Evolutionary conservation across 2,797 vertebrate species (phyloP).

Genomic region (Melopsittacus undulatus): DNA sequence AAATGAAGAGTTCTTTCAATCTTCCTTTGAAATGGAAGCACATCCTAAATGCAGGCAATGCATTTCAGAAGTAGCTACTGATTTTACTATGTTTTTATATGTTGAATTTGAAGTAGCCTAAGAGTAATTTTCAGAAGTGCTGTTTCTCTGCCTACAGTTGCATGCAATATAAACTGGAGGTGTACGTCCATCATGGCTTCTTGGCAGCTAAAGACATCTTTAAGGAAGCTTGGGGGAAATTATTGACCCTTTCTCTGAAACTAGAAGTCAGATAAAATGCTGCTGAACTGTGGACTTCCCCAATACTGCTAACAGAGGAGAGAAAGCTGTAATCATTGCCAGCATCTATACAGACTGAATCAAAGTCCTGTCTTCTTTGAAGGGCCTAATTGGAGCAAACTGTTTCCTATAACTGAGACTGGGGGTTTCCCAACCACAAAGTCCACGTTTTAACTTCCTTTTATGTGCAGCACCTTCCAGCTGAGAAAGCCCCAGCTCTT

Average conservation of each 20-base stretch:
- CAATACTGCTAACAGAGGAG: background rate
- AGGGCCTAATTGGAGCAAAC: background rate
- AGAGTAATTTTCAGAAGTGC: background rate
- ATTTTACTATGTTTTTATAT: background rate
- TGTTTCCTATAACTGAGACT: background rate
- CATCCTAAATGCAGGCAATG: background rate
- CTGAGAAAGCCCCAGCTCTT: constrained; percentile 20
- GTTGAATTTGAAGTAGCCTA: background rate
- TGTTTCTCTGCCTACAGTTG: background rate
- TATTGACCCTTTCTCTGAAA: background rate
- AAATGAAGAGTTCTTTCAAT: background rate
- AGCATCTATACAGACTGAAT: background rate
- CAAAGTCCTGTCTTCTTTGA: background rate
- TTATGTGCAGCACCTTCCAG: background rate
- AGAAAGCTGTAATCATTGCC: background rate
- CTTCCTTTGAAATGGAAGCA: background rate
- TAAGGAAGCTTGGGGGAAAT: background rate
- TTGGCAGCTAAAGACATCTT: background rate
- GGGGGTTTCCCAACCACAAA: constrained; percentile 7
- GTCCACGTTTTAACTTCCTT: constrained; percentile 47
- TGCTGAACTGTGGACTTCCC: background rate
- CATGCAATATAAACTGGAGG: background rate
- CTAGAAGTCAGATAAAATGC: background rate
- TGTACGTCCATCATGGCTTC: accelerated
- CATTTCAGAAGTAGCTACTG: background rate